A percentile compares a stretch with the other conserved stretches of the same genome.
These are phyloP conservation scores for Sebastes nivosus DNA, from an alignment of 2,797 vertebrate genomes.

Conservation along the genomic window DNA sequence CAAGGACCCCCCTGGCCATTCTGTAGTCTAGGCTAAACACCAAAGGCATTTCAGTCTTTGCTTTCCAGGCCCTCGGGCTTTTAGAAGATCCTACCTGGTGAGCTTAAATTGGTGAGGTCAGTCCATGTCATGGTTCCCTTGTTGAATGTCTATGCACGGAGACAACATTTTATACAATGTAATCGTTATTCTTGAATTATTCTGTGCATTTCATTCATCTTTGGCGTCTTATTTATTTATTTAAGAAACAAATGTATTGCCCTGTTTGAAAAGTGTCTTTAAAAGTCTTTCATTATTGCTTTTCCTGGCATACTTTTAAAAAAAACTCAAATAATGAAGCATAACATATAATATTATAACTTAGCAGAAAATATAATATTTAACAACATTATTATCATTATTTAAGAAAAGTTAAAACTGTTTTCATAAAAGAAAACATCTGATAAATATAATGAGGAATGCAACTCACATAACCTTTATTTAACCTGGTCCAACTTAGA, in stretches of 20 bases:
- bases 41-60: slow-evolving; percentile 39
- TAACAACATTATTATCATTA: not conserved
- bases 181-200: not conserved
- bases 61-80: slow-evolving; percentile 47
- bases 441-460: no score
- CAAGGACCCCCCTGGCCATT: slow-evolving; percentile 19
- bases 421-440: not conserved
- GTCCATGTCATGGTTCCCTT: not conserved
- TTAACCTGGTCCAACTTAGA: not conserved
- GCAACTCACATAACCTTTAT: not conserved
- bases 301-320: not conserved
- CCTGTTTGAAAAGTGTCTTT: not conserved
- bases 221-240: not conserved
- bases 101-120: slow-evolving; percentile 20
- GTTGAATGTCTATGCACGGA: not conserved
- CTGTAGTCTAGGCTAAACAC: slow-evolving; percentile 45
- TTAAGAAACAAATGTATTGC: not conserved
- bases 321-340: not conserved
- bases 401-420: not conserved
- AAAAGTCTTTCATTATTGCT: not conserved
- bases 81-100: slow-evolving; percentile 15
- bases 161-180: not conserved
- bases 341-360: not conserved
- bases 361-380: not conserved
- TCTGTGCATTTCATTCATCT: not conserved